These are phyloP conservation scores for Sphaerodactylus townsendi DNA, from an alignment of 2,113 vertebrate genomes.

Conservation along the genomic window DNA sequence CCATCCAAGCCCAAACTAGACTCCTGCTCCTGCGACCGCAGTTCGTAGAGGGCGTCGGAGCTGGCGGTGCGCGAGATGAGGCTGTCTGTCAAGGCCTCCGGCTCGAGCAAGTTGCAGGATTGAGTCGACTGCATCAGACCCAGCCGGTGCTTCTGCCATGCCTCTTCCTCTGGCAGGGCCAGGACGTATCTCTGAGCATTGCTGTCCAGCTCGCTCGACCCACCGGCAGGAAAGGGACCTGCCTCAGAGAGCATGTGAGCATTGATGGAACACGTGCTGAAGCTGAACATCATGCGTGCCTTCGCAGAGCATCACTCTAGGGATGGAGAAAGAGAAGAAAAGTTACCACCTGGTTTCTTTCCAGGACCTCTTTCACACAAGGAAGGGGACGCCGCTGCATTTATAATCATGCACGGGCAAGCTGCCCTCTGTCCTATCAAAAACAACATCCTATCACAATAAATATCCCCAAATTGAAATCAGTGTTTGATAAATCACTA, in stretches of 20 bases:
- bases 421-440: not conserved
- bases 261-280: constrained; percentile 79
- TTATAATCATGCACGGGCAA: not conserved
- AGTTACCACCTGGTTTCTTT: constrained; percentile 21
- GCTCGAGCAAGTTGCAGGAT: constrained; percentile 79
- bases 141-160: constrained; percentile 82
- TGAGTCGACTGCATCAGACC: constrained; percentile 74
- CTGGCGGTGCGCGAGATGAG: constrained; percentile 77
- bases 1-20: constrained; percentile 61
- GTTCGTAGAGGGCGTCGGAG: constrained; percentile 78
- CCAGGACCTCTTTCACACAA: not conserved
- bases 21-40: constrained; percentile 72
- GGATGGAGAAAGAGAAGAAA: constrained; percentile 15
- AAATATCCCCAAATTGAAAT: not conserved
- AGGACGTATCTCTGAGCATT: constrained; percentile 72
- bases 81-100: constrained; percentile 74
- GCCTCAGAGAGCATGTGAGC: constrained; percentile 78
- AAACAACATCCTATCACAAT: not conserved
- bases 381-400: not conserved
- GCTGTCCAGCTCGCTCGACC: constrained; percentile 62
- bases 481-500: not conserved
- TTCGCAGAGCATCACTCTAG: constrained; percentile 87
- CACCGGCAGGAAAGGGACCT: constrained; percentile 57
- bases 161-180: constrained; percentile 81
- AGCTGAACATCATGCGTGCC: constrained; percentile 84